Percentiles rank a stretch among this genome's conserved stretches.
These are phyloP conservation scores for Python bivittatus DNA, from an alignment of 2,113 vertebrate species.

Conservation along the genomic window DNA sequence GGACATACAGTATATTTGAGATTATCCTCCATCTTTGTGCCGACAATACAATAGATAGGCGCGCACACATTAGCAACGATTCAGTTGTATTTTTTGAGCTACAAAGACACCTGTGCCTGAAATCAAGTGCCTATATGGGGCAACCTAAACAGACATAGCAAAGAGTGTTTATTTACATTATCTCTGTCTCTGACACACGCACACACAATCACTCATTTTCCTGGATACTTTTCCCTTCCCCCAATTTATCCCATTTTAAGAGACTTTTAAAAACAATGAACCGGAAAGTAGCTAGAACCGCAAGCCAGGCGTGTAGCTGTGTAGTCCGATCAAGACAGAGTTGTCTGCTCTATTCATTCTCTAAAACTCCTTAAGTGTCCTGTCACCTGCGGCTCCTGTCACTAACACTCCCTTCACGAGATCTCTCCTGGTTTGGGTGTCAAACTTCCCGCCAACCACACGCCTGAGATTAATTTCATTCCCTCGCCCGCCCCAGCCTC, in stretches of 20 bases:
- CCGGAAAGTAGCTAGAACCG: neutral
- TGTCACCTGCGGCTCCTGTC: neutral
- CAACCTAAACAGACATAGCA: neutral
- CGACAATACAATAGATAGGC: too few relatives aligned
- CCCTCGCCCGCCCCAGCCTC: neutral
- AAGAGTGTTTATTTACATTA: slow-evolving; percentile 4
- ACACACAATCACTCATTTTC: neutral
- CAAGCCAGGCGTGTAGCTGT: neutral
- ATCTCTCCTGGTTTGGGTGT: neutral
- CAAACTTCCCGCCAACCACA: neutral
- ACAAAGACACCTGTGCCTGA: neutral
- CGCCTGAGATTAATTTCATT: neutral
- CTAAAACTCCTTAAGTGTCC: neutral
- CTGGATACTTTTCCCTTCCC: accelerated
- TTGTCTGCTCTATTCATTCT: neutral
- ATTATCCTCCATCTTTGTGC: neutral
- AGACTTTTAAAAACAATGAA: neutral
- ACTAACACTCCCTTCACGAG: neutral
- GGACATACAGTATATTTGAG: slow-evolving; percentile 56
- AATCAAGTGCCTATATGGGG: neutral
- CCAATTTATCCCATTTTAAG: neutral
- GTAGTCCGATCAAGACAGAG: neutral
- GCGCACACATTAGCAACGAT: neutral
- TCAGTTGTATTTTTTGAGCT: too few relatives aligned
- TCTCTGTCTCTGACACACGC: neutral